Evolutionary conservation across 2,113 vertebrate genomes (phyloP).

Genomic region (Laticauda laticaudata): DNA sequence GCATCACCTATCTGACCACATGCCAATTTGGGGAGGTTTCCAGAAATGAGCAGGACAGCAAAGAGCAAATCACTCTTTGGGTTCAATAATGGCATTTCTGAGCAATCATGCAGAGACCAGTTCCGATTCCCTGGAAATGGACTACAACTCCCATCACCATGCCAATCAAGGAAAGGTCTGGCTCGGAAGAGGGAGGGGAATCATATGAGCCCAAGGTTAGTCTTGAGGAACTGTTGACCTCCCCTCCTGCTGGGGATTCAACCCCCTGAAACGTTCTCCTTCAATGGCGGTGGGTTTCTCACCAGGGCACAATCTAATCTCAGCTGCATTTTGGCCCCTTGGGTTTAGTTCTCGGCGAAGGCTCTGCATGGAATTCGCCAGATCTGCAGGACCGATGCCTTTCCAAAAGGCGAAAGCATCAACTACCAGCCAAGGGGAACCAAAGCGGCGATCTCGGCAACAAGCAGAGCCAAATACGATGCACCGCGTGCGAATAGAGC

Average conservation of each 20-base stretch:
- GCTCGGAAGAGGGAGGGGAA: not conserved
- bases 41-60: not conserved
- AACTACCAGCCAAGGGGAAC: not conserved
- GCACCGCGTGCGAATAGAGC: not conserved
- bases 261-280: not conserved
- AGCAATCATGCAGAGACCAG: not conserved
- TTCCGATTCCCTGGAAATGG: not conserved
- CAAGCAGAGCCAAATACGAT: no score
- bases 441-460: not conserved
- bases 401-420: not conserved
- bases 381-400: not conserved
- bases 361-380: not conserved
- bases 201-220: not conserved
- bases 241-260: not conserved
- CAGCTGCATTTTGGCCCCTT: not conserved
- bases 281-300: not conserved
- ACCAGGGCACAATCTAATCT: not conserved
- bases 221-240: not conserved
- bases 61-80: not conserved
- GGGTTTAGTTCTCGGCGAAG: not conserved
- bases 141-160: not conserved
- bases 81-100: not conserved
- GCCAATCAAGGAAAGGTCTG: not conserved
- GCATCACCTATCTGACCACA: not conserved
- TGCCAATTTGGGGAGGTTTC: not conserved